Evolutionary conservation across 2,888 invertebrate species (phyloP), one percentile per base, ranked within the genome.

Genomic region (Hedychridium roseum): DNA sequence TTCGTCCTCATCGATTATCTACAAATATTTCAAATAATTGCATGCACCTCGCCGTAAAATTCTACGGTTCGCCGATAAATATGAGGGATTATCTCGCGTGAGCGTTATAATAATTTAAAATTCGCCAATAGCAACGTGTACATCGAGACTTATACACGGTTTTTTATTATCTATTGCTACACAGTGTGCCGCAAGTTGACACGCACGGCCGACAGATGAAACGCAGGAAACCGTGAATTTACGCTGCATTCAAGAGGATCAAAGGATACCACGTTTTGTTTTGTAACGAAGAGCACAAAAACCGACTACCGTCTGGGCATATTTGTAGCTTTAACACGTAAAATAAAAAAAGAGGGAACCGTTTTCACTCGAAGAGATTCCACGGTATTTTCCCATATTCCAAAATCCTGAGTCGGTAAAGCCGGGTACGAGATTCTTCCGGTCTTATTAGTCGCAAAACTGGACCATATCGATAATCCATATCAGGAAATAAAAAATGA

Each of bases 381-480:
- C 23, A 6, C 23, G 9, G 5, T 6, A 23, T 23, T 23, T 5
- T 23, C 9, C 9, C 5, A 23, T 23, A 9, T 23, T 23, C 23
- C 23, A 6, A 5, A 23, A 23, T 9, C 5, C 23, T 23, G 23
- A 9, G 9, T 23, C 5, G 23, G 5, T 6, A 23, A 23, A 23
- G 23, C 5, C 9, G 23, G 23, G 9, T 23, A 23, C 9, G 9
- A 9, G 9, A 23, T 9, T 23, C 23, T 23, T 23, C 23, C 23
- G 9, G 23, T 23, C 23, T 23, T 23, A 5, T 5, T 23, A 23
- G 5, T 23, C 23, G 5, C 9, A 23, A 9, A 23, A 23, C 9
- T 23, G 43, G 39, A 44, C 37, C 43, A 45, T 59, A 57, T 57
- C 45, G 21, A 40, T 38, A 21, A 31, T 20, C 34, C 43, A 34